These are phyloP conservation scores for Nomada fabriciana DNA, from an alignment of 2,888 invertebrate species.

Conservation along the genomic window DNA sequence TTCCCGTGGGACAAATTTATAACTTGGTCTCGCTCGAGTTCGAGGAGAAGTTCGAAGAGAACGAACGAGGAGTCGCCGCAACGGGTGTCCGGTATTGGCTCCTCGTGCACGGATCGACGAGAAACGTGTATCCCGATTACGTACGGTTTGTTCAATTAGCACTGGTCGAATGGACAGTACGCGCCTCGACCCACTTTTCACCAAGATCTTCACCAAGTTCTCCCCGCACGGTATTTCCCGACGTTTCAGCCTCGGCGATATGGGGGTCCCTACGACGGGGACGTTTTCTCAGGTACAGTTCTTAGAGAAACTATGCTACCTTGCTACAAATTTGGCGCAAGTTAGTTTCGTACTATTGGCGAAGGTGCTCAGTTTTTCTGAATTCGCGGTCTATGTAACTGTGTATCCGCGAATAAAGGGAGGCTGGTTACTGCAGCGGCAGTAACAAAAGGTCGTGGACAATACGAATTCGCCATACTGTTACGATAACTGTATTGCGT, in stretches of 20 bases:
- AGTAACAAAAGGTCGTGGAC: too few relatives aligned
- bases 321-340: background rate
- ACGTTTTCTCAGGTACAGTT: slow-evolving; percentile 3
- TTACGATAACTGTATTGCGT: background rate
- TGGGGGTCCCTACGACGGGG: slow-evolving; percentile 20
- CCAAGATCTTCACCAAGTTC: slow-evolving; percentile 61
- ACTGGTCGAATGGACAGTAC: slow-evolving; percentile 37
- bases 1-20: slow-evolving; percentile 75
- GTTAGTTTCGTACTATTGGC: background rate
- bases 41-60: slow-evolving; percentile 53
- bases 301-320: background rate
- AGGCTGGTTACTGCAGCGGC: background rate
- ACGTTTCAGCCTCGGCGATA: slow-evolving; percentile 17
- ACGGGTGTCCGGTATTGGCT: slow-evolving; percentile 35
- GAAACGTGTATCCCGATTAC: slow-evolving; percentile 20
- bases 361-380: background rate
- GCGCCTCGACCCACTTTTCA: slow-evolving; percentile 59
- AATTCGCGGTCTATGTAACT: slow-evolving; percentile 34
- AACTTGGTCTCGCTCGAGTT: slow-evolving; percentile 61
- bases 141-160: slow-evolving; percentile 69
- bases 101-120: slow-evolving; percentile 28
- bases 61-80: slow-evolving; percentile 56
- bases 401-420: slow-evolving; percentile 34
- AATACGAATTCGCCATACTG: background rate
- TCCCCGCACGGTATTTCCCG: slow-evolving; percentile 30